A percentile compares a stretch with the other conserved stretches of the same genome.
Conservation (phyloP, 2,888 invertebrate genomes). For the Oxyteleia sp. region DNA sequence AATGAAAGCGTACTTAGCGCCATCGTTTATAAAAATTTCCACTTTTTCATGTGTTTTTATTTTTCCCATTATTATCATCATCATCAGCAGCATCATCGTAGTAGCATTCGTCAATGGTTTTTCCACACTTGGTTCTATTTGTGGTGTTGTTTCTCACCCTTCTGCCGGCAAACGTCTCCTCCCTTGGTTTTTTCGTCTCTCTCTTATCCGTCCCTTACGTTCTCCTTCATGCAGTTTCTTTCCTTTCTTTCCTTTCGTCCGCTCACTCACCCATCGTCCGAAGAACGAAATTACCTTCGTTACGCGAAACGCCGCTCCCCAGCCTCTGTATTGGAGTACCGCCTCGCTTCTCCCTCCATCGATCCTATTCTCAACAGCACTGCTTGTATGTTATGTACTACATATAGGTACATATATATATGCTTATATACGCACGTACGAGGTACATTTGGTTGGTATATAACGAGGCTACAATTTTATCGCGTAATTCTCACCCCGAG, state of each 20-base stretch:
- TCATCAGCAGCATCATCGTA: conserved; percentile 47
- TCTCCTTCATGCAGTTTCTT: conserved; percentile 80
- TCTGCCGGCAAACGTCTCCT: conserved; percentile 71
- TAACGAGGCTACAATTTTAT: conserved; percentile 73
- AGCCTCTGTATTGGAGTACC: conserved; percentile 77
- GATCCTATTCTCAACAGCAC: conserved; percentile 72
- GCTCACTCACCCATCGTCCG: conserved; percentile 81
- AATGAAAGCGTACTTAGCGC: not conserved
- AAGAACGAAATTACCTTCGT: conserved; percentile 88
- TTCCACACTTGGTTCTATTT: conserved; percentile 69
- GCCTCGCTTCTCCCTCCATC: conserved; percentile 75
- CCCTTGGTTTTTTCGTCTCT: conserved; percentile 64
- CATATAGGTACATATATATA: conserved; percentile 63
- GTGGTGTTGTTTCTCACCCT: conserved; percentile 77
- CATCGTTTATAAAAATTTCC: not conserved
- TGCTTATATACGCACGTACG: conserved; percentile 62
- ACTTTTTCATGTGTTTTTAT: conserved; percentile 4
- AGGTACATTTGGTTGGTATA: conserved; percentile 61
- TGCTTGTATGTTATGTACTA: conserved; percentile 71
- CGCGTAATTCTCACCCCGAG: conserved; percentile 77
- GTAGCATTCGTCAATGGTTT: conserved; percentile 59
- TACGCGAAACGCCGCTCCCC: conserved; percentile 85
- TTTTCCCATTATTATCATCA: conserved; percentile 28
- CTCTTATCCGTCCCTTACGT: conserved; percentile 75
- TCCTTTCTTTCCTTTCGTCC: conserved; percentile 69